Conservation (phyloP, 1,140 invertebrate species). For the Zaprionus tsacasi region DNA sequence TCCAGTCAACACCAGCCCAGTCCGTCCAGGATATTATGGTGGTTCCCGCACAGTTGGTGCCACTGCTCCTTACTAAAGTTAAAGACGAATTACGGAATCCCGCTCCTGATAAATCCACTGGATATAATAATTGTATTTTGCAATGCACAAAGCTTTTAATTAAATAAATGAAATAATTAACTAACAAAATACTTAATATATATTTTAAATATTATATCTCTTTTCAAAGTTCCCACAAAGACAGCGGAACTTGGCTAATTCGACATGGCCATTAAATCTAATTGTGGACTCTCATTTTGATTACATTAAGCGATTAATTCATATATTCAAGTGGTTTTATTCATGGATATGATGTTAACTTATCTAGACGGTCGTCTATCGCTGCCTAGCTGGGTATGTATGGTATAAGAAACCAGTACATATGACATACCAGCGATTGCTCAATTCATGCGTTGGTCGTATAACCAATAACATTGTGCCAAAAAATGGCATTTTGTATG, state of each 20-base stretch:
- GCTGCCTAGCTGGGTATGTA: background rate
- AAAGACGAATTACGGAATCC: constrained; percentile 22
- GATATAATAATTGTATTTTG: background rate
- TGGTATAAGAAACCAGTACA: background rate
- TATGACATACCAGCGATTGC: constrained; percentile 56
- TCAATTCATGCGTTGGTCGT: constrained; percentile 66
- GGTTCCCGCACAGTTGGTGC: constrained; percentile 15
- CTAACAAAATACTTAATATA: no score
- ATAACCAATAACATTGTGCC: constrained; percentile 77
- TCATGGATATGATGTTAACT: background rate
- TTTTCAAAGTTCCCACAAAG: no score
- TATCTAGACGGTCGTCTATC: background rate
- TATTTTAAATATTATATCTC: no score
- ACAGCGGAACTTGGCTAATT: no score
- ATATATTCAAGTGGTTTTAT: background rate
- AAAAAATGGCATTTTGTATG: constrained; percentile 73
- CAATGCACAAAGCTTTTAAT: background rate
- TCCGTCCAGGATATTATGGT: background rate
- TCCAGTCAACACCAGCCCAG: background rate
- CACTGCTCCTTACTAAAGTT: constrained; percentile 3
- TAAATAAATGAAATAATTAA: background rate
- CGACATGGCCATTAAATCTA: no score
- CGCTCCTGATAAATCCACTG: background rate
- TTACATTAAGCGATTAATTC: background rate
- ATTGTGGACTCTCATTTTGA: background rate